phyloP scores from a whole-genome alignment of 2,888 invertebrate genomes.

The Agriopis leucophaearia region DNA sequence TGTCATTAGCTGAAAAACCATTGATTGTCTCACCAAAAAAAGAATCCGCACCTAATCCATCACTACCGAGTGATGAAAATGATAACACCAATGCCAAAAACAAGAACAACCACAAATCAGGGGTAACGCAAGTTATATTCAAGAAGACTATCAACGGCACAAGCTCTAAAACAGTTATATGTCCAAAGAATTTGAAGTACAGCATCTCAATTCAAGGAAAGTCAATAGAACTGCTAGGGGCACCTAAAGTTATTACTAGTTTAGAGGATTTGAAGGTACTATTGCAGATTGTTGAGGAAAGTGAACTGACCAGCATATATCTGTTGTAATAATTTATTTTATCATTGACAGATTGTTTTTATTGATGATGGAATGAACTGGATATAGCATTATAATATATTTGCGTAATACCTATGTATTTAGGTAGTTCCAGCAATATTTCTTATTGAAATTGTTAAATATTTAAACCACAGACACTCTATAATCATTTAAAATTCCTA shows the following conservation, averaged over 20 bases:
- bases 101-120: constrained; percentile 43
- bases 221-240: constrained; percentile 78
- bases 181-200: constrained; percentile 78
- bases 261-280: constrained; percentile 80
- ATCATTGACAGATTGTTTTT: constrained; percentile 40
- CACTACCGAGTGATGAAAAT: constrained; percentile 45
- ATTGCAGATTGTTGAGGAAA: constrained; percentile 83
- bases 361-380: constrained; percentile 49
- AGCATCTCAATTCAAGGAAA: constrained; percentile 75
- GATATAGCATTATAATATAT: constrained; percentile 27
- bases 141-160: constrained; percentile 70
- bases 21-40: constrained; percentile 10
- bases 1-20: constrained; percentile 35
- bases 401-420: constrained; percentile 6
- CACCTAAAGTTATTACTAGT: constrained; percentile 78
- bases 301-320: constrained; percentile 75
- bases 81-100: constrained; percentile 47
- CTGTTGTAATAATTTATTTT: constrained; percentile 66
- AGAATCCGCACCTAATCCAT: background rate
- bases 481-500: too few species aligned
- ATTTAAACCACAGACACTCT: background rate
- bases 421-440: constrained; percentile 1
- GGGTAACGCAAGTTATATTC: constrained; percentile 74
- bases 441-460: background rate
- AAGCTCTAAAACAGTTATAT: constrained; percentile 74